phyloP scores from a whole-genome alignment of 2,888 invertebrate species.

The Glyphotaelius pellucidus region DNA sequence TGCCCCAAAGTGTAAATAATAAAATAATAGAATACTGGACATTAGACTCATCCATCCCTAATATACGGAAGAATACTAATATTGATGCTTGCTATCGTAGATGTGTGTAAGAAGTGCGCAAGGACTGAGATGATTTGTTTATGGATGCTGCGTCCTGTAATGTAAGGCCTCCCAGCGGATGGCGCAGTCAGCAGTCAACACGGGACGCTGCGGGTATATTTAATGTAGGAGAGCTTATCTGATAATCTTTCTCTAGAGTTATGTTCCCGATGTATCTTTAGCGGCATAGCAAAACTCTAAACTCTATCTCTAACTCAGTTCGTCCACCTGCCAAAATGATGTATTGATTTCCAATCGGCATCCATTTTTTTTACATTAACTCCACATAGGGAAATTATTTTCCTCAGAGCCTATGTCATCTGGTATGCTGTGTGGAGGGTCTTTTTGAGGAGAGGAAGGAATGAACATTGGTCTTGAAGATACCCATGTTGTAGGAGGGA shows the following conservation, averaged over 20 bases:
- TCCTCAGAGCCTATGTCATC: too few species aligned
- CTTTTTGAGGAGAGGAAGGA: too few species aligned
- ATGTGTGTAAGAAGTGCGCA: background rate
- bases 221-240: background rate
- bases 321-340: background rate
- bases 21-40: background rate
- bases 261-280: background rate
- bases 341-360: background rate
- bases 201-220: background rate
- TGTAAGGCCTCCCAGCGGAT: background rate
- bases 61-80: background rate
- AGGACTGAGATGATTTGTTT: constrained; percentile 4
- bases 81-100: background rate
- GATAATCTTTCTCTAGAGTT: background rate
- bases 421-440: too few species aligned
- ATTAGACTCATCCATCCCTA: background rate
- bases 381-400: too few species aligned
- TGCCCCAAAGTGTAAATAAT: background rate
- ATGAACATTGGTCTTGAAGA: too few species aligned
- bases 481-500: too few species aligned
- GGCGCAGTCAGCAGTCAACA: background rate
- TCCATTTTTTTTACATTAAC: too few species aligned
- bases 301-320: background rate
- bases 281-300: background rate
- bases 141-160: background rate